A percentile compares a stretch with the other conserved stretches of the same genome.
Conservation (phyloP, 2,113 vertebrate species). For the Cricetomys ansorgei region DNA sequence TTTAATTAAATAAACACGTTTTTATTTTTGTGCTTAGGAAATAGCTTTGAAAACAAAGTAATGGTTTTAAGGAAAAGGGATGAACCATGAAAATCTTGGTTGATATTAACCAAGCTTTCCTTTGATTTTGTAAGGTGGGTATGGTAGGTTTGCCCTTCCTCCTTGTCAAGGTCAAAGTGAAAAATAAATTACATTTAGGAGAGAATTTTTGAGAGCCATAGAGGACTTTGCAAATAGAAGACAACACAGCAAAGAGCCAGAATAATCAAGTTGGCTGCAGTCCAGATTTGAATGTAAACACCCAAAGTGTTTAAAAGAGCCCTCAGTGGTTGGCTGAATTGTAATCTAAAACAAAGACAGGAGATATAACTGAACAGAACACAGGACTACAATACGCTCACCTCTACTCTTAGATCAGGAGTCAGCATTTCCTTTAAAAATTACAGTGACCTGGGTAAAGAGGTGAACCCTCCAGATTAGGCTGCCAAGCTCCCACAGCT, state of each 20-base stretch:
- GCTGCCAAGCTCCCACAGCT: neutral
- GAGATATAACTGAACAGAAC: constrained; percentile 12
- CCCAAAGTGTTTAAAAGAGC: neutral
- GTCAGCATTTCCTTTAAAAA: constrained; percentile 68
- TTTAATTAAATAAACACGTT: constrained; percentile 78
- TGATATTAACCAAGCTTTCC: neutral
- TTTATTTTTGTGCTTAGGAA: constrained; percentile 71
- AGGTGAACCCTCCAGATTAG: neutral
- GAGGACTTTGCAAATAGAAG: neutral
- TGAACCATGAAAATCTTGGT: neutral
- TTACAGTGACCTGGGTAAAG: constrained; percentile 43
- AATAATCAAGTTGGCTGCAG: constrained; percentile 4
- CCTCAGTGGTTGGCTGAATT: neutral
- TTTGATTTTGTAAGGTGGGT: neutral
- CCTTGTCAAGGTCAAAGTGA: neutral
- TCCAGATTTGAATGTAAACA: constrained; percentile 13
- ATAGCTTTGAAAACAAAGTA: constrained; percentile 59
- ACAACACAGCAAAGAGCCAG: constrained; percentile 18
- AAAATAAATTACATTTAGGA: neutral
- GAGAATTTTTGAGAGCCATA: constrained; percentile 22
- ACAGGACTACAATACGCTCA: rapidly evolving
- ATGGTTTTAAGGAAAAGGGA: constrained; percentile 31
- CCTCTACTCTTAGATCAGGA: neutral
- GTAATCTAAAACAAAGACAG: neutral
- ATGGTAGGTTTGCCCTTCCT: neutral